Conservation (phyloP, 1,140 invertebrate genomes). For the Lepidurus apus region DNA sequence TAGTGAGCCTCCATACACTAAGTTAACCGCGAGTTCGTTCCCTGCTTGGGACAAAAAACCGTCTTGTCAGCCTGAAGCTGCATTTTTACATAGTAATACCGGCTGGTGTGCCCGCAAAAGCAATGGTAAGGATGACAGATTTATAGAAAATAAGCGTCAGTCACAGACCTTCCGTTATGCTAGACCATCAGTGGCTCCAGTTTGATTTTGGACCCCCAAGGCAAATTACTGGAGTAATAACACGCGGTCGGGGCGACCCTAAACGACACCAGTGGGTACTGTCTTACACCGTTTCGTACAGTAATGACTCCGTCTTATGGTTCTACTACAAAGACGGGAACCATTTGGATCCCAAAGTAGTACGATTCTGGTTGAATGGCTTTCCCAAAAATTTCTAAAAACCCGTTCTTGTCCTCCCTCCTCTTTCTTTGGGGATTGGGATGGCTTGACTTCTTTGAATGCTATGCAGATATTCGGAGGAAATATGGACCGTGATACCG, state of each 20-base stretch:
- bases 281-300: conserved; percentile 53
- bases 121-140: conserved; percentile 46
- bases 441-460: conserved; percentile 11
- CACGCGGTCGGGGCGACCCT: conserved; percentile 53
- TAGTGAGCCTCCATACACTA: conserved; percentile 51
- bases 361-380: neutral
- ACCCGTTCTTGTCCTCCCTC: neutral
- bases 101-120: conserved; percentile 54
- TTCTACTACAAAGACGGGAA: conserved; percentile 55
- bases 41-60: conserved; percentile 46
- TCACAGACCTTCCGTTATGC: neutral
- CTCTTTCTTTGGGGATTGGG: neutral
- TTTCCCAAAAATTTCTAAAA: neutral
- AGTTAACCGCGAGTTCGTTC: conserved; percentile 49
- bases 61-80: conserved; percentile 53
- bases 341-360: conserved; percentile 53
- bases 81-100: conserved; percentile 51
- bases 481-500: conserved; percentile 52
- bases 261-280: conserved; percentile 52
- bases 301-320: conserved; percentile 53
- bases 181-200: conserved; percentile 55
- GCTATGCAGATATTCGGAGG: conserved; percentile 50
- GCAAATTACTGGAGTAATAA: conserved; percentile 52
- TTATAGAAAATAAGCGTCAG: conserved; percentile 23
- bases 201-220: conserved; percentile 55